Conservation (phyloP, 92 coral and sea anemone genomes). For the Porites lobata region DNA sequence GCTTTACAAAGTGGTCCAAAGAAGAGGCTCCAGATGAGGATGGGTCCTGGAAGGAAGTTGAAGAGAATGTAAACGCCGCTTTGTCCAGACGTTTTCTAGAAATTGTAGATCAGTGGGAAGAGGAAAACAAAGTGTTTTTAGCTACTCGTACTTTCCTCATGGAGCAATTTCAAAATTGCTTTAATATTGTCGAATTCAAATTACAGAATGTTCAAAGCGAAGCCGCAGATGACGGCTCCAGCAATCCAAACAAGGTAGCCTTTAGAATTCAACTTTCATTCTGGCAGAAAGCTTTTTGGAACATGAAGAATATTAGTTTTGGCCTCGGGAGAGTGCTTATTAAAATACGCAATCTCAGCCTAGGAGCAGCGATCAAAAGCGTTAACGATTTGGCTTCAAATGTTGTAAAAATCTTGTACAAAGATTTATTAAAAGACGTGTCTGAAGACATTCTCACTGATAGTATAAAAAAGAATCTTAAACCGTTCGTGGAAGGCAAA, state of each 20-base stretch:
- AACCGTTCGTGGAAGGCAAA: neutral
- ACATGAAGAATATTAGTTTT: no score
- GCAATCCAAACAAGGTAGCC: neutral
- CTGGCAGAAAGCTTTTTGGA: neutral
- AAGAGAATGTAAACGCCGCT: neutral
- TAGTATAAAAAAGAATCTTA: neutral
- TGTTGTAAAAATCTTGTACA: no score
- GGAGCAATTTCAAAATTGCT: neutral
- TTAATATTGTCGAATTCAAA: neutral
- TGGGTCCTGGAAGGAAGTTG: slow-evolving; percentile 25
- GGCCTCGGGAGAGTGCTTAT: no score
- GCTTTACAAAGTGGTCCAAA: slow-evolving; percentile 5
- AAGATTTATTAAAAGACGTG: slow-evolving; percentile 1
- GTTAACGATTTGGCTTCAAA: no score
- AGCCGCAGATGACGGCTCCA: neutral
- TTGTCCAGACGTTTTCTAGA: neutral
- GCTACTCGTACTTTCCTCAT: slow-evolving; percentile 5
- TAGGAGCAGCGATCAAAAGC: no score
- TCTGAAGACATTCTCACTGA: slow-evolving; percentile 9
- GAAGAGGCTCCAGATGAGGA: slow-evolving; percentile 10
- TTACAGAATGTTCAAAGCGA: neutral
- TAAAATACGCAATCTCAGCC: no score
- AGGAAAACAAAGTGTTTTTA: slow-evolving; percentile 22
- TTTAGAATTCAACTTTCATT: neutral
- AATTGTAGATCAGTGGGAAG: slow-evolving; percentile 41